phyloP scores from a whole-genome alignment of 2,888 invertebrate genomes.

The Dioctria rufipes region DNA sequence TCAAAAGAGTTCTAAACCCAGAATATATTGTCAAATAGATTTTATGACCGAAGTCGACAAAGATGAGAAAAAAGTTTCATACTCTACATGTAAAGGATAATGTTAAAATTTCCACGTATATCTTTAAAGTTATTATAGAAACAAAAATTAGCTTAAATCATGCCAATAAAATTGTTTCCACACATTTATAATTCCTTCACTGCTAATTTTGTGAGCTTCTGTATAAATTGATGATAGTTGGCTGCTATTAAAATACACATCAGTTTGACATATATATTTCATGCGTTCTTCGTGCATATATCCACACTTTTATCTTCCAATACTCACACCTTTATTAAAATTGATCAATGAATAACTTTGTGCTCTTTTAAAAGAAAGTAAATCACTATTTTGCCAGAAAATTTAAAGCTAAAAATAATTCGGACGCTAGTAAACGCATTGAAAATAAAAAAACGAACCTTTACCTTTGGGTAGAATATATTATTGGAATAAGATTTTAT shows the following conservation, averaged over 20 bases:
- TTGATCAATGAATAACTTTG: slow-evolving; percentile 43
- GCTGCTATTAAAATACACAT: slow-evolving; percentile 35
- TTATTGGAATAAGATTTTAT: slow-evolving; percentile 9
- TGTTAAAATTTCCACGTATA: no score
- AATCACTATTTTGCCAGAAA: background rate
- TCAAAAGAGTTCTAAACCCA: no score
- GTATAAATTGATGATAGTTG: background rate
- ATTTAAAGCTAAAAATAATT: background rate
- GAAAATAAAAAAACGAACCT: background rate
- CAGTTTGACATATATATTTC: slow-evolving; percentile 41
- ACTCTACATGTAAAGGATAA: no score
- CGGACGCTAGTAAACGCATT: background rate
- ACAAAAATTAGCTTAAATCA: no score
- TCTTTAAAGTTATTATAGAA: no score
- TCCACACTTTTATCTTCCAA: slow-evolving; percentile 21
- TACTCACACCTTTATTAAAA: slow-evolving; percentile 34
- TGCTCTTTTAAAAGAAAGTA: background rate
- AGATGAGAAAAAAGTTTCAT: no score
- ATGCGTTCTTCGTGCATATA: slow-evolving; percentile 41
- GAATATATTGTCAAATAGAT: no score
- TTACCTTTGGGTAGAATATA: slow-evolving; percentile 39
- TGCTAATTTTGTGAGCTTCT: background rate
- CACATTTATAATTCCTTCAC: no score
- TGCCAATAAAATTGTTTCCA: no score
- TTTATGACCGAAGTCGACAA: no score